phyloP scores from a whole-genome alignment of 2,113 vertebrate genomes.

The Phalacrocorax carbo region DNA sequence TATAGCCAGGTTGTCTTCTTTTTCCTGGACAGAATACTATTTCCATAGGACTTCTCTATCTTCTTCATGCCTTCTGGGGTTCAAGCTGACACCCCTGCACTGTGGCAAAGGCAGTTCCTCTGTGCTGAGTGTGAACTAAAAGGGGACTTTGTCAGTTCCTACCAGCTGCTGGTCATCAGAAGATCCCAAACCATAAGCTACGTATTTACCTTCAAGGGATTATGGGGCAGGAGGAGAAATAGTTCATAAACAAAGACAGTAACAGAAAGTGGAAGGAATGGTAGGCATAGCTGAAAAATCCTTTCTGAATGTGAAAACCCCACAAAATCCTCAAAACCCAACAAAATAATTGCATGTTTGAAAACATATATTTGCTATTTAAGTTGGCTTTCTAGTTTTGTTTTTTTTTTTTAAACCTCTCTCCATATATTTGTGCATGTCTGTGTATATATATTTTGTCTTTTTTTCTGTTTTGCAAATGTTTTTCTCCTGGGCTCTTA shows the following conservation, averaged over 20 bases:
- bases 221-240: background rate
- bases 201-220: background rate
- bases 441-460: fast-evolving
- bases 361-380: background rate
- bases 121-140: background rate
- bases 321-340: background rate
- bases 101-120: background rate
- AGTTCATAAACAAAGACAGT: background rate
- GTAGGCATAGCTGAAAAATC: background rate
- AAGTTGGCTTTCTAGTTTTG: background rate
- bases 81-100: background rate
- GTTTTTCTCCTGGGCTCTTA: background rate
- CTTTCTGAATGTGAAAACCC: background rate
- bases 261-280: background rate
- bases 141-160: background rate
- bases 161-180: background rate
- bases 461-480: background rate
- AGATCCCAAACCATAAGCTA: background rate
- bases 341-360: background rate
- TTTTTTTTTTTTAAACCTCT: background rate
- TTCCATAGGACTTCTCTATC: background rate
- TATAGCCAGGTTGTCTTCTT: background rate
- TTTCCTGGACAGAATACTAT: background rate
- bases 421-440: background rate
- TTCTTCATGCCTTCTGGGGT: background rate